Percentiles rank a stretch among this genome's conserved stretches.
Conservation (phyloP, 1,140 invertebrate species). For the Vanessa atalanta region DNA sequence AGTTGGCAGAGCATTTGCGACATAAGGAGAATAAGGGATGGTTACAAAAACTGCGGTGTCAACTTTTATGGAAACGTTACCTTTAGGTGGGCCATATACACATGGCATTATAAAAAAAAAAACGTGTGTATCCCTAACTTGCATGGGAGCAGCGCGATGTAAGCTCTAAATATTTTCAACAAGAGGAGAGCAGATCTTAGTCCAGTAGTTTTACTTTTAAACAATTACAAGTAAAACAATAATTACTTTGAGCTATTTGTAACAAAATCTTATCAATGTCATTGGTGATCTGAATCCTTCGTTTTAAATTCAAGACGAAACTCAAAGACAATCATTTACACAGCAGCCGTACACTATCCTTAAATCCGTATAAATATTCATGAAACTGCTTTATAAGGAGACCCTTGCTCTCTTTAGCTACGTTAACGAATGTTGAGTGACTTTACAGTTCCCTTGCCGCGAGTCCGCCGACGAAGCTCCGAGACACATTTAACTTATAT, state of each 20-base stretch:
- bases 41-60: too few relatives aligned
- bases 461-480: conserved; percentile 14
- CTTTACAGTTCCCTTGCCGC: conserved; percentile 45
- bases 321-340: conserved; percentile 57
- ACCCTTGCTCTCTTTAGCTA: conserved; percentile 51
- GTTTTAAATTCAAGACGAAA: conserved; percentile 52
- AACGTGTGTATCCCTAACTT: too few relatives aligned
- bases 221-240: not conserved
- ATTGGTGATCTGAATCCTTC: conserved; percentile 35
- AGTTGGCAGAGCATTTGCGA: too few relatives aligned
- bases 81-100: too few relatives aligned
- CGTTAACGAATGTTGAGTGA: conserved; percentile 55
- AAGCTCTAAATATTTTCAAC: too few relatives aligned
- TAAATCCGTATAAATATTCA: conserved; percentile 70
- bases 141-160: too few relatives aligned
- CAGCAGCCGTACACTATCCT: conserved; percentile 57
- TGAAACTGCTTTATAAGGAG: conserved; percentile 60
- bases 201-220: not conserved
- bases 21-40: too few relatives aligned
- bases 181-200: too few relatives aligned
- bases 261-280: conserved; percentile 40
- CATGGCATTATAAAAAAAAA: too few relatives aligned
- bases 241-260: not conserved
- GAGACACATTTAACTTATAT: conserved; percentile 19
- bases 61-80: too few relatives aligned